Base-by-base conservation (phyloP, 2,797 vertebrate genomes). In the Hozukius guyotensis region DNA sequence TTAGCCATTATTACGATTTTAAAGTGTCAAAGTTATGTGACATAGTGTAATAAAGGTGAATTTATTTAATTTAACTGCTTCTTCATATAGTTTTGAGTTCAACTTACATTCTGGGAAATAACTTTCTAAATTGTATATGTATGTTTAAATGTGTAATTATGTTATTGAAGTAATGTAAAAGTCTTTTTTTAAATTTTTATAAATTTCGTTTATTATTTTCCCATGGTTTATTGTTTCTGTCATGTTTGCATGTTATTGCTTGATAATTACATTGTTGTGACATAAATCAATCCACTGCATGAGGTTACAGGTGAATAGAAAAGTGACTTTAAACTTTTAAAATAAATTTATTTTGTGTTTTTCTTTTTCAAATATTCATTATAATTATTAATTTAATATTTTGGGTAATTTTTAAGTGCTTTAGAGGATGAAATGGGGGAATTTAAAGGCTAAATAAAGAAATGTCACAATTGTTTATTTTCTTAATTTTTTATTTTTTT, bases 261-360 rank as follows among this genome's bases (percentile, higher is more conserved):
- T 70, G 4, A 20, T 46, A 11, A 63, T 32, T 20, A 36, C 11
- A 29, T 24, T 46, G 18, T 49, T 38, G 6, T 80, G 55, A 42
- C 70, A 72, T n/a, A 3, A 75, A 64, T 82, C 31, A 67, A 14
- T 46, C 34, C 13, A 56, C 16, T 61, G 18, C 20, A 11, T 42
- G n/a, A 79, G 8, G 31, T 81, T 42, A 36, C 64, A 85, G 59
- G 71, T 88, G 22, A 62, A 5, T 13, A 24, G 2, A 27, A 11
- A 18, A 49, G 13, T 32, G 11, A 18, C 32, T 53, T 65, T 65
- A 1, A 67, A 79, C 2, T 11, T 75, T 74, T 6, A 22, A 36
- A 78, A 0, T n/a, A 4, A 10, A 32, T 16, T 9, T 24, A 27
- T 25, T 60, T 25, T 64, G 1, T 4, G 2, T 13, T 46, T 63